Base-by-base conservation (phyloP, 2,113 vertebrate species). In the Caloenas nicobarica region DNA sequence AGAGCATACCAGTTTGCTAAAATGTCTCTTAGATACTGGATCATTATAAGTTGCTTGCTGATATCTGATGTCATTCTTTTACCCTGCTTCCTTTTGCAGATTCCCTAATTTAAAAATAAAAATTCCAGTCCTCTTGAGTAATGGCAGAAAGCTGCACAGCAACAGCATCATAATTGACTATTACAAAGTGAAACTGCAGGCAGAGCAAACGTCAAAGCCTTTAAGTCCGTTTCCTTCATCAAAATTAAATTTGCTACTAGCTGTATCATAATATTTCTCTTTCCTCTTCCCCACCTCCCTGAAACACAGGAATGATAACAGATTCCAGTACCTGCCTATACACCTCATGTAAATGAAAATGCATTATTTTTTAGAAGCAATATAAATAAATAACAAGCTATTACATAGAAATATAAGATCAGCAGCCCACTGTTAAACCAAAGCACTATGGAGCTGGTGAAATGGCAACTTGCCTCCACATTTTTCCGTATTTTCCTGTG, bases 51-150 rank as follows among this genome's bases (percentile, higher is more conserved):
- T 36, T 87, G n/a, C 88, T 90, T 76, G 78, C 42, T 89, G 53
- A 22, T 57, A 73, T 34, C 34, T 29, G 77, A 69, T 70, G 53
- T 53, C 83, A 86, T 40, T 60, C 34, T 83, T 88, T n/a, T 65
- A 56, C 44, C 51, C 69, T 34, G 31, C 31, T 81, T 84, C 54
- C 40, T 57, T 54, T 79, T 57, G 22, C 31, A 90, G 61, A 83
- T 66, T 57, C 61, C 22, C 26, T n/a, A 34, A 28, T 64, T 96
- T 83, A 92, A 93, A 96, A 94, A 91, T 54, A 86, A 94, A 93
- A 92, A 86, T 64, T 84, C 56, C 80, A 87, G 24, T 88, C 64
- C 7, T 90, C 64, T 48, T 68, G n/a, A 86, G 69, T 93, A 91
- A 65, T 65, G 50, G 53, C 90, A 83, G 58, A 90, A 88, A 81